Percentiles rank a stretch among this genome's conserved stretches.
These are phyloP conservation scores for Cephus rjabovi DNA, from an alignment of 2,888 invertebrate genomes.

Conservation along the genomic window DNA sequence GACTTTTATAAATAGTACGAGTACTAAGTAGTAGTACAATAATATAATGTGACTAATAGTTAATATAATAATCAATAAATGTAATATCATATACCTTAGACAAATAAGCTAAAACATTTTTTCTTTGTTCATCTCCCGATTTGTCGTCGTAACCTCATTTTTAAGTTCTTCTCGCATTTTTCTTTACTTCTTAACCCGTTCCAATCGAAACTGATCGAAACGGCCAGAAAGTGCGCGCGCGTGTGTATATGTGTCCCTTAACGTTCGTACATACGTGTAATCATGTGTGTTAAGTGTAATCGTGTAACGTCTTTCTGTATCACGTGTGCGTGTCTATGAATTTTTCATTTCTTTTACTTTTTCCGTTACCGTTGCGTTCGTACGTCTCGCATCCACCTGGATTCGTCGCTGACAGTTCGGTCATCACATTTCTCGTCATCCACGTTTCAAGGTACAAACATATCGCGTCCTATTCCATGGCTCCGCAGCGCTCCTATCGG, in stretches of 20 bases:
- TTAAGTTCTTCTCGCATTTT: constrained; percentile 11
- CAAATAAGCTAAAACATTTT: constrained; percentile 46
- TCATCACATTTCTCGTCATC: not conserved
- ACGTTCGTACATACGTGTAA: not conserved
- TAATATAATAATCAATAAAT: constrained; percentile 58
- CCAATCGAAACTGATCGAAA: not conserved
- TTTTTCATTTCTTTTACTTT: constrained; percentile 10
- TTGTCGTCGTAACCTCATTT: not conserved
- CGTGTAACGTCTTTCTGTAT: constrained; percentile 14
- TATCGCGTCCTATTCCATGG: not conserved
- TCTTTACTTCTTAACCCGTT: constrained; percentile 14
- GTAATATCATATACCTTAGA: constrained; percentile 53
- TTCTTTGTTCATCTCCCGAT: not conserved
- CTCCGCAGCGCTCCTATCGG: not conserved
- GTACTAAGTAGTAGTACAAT: constrained; percentile 41
- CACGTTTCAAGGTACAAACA: not conserved
- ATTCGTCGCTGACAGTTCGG: constrained; percentile 4
- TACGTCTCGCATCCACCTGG: constrained; percentile 21
- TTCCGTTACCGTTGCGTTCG: not conserved
- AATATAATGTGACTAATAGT: constrained; percentile 58
- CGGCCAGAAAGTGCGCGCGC: not conserved
- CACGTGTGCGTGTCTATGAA: constrained; percentile 10
- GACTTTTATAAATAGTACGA: constrained; percentile 31
- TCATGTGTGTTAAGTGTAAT: not conserved
- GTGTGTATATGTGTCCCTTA: not conserved